phyloP scores from a whole-genome alignment of 2,888 invertebrate genomes.

The Drosophila anomelani region DNA sequence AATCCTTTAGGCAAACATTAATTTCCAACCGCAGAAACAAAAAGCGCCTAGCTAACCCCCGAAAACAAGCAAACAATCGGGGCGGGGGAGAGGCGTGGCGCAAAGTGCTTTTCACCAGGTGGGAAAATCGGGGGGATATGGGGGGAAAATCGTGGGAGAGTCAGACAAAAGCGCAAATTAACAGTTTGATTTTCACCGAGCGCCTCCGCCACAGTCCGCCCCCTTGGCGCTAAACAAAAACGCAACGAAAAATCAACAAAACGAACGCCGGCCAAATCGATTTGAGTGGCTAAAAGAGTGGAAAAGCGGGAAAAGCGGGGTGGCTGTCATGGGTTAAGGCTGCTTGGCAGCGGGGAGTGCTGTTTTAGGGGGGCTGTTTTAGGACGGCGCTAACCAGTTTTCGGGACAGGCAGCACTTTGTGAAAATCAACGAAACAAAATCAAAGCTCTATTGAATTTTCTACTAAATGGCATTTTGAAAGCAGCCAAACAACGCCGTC shows the following conservation, averaged over 20 bases:
- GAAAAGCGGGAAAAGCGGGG: background rate
- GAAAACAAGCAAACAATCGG: slow-evolving; percentile 52
- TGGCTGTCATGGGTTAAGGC: slow-evolving; percentile 14
- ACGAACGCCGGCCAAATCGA: slow-evolving; percentile 66
- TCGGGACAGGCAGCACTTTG: slow-evolving; percentile 66
- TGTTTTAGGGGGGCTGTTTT: slow-evolving; percentile 15
- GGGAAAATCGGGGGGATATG: background rate
- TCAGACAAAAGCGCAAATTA: slow-evolving; percentile 79
- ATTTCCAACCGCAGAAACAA: slow-evolving; percentile 71
- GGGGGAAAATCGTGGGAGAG: slow-evolving; percentile 28
- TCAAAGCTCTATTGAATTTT: slow-evolving; percentile 80
- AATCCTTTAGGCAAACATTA: slow-evolving; percentile 77
- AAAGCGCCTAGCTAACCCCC: slow-evolving; percentile 56
- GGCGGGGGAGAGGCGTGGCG: slow-evolving; percentile 9
- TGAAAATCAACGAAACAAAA: slow-evolving; percentile 78
- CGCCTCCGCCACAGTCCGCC: background rate
- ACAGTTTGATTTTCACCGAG: slow-evolving; percentile 75
- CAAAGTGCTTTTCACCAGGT: slow-evolving; percentile 69
- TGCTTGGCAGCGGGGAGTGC: background rate
- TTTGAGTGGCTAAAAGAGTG: slow-evolving; percentile 49
- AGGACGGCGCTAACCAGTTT: slow-evolving; percentile 25
- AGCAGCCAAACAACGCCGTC: slow-evolving; percentile 57
- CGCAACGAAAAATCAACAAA: slow-evolving; percentile 77
- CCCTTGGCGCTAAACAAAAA: slow-evolving; percentile 69
- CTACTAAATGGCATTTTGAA: slow-evolving; percentile 78